Evolutionary conservation across 2,113 vertebrate genomes (phyloP).

Genomic region (Lamprologus ornatipinnis): DNA sequence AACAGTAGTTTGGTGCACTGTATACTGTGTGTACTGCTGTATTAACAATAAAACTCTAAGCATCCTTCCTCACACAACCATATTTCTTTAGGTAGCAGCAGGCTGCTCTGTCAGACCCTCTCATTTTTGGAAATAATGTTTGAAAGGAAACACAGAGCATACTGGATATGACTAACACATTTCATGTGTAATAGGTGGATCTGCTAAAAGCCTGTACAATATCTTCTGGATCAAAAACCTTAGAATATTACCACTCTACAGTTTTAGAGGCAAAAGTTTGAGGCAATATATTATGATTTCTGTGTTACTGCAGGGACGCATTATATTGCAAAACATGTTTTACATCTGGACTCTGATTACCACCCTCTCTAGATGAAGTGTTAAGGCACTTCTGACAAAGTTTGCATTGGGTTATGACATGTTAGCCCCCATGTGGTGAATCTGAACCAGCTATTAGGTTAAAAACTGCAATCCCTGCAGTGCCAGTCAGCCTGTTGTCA

Average conservation of each 20-base stretch:
- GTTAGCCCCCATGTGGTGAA: not conserved
- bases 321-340: not conserved
- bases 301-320: not conserved
- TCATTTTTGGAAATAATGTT: not conserved
- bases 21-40: not conserved
- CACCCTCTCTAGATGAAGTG: not conserved
- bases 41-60: fast-evolving
- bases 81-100: not conserved
- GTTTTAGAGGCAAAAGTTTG: not conserved
- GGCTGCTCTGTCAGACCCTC: not conserved
- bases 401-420: not conserved
- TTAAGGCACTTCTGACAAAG: not conserved
- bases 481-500: not conserved
- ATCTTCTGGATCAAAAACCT: not conserved
- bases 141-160: not conserved
- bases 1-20: fast-evolving
- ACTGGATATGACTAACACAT: not conserved
- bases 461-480: not conserved
- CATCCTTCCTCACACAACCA: not conserved
- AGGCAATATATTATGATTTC: not conserved
- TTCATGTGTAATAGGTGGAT: not conserved
- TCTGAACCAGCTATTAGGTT: not conserved
- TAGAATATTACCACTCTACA: not conserved
- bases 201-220: not conserved
- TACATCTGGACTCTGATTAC: not conserved